A percentile compares a stretch with the other conserved stretches of the same genome.
These are phyloP conservation scores for Tuberolachnus salignus DNA, from an alignment of 2,888 invertebrate genomes.

Conservation along the genomic window DNA sequence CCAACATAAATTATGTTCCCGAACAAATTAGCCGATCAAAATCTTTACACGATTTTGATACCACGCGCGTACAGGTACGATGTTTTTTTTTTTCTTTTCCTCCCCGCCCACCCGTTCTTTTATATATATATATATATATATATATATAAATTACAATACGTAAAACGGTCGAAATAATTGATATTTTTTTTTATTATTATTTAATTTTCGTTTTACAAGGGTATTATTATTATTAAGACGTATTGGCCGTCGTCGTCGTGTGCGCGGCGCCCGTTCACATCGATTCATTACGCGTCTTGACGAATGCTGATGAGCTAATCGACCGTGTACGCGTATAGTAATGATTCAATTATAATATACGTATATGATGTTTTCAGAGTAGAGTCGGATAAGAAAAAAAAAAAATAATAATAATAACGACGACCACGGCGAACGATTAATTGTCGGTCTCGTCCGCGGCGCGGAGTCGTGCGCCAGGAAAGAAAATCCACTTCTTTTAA, in stretches of 20 bases:
- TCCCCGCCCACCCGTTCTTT: background rate
- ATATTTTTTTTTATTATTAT: background rate
- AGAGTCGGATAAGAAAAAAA: background rate
- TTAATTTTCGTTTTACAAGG: background rate
- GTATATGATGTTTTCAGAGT: background rate
- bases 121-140: too few species aligned
- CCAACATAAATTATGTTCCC: constrained; percentile 10
- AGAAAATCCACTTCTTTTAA: constrained; percentile 34
- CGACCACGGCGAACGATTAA: background rate
- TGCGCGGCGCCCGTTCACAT: constrained; percentile 17
- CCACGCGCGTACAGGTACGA: background rate
- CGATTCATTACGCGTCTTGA: constrained; percentile 41
- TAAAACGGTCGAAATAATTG: constrained; percentile 6
- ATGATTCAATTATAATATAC: background rate
- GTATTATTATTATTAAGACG: constrained; percentile 30
- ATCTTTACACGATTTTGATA: constrained; percentile 29
- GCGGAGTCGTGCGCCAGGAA: background rate
- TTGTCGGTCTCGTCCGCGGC: background rate
- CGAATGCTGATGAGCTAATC: constrained; percentile 40
- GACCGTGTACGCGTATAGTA: background rate
- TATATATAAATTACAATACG: too few species aligned
- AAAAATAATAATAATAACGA: background rate
- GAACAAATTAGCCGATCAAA: constrained; percentile 33
- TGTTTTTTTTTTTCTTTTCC: background rate
- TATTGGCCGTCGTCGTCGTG: constrained; percentile 19